Percentiles rank a stretch among this genome's conserved stretches.
These are phyloP conservation scores for Bryconaethiops microstoma DNA, from an alignment of 2,797 vertebrate genomes.

Conservation along the genomic window DNA sequence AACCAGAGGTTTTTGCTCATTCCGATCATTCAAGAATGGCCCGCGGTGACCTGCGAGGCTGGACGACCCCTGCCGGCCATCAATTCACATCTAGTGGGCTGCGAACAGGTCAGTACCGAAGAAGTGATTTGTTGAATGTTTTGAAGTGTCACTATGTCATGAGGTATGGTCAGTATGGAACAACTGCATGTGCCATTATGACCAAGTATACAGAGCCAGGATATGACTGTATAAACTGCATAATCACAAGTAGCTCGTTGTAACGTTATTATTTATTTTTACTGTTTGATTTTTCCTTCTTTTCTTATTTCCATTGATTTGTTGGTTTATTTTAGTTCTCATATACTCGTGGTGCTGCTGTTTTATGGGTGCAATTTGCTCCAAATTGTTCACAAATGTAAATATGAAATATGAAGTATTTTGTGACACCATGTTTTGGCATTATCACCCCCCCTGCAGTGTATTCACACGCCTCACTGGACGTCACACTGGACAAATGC, in stretches of 20 bases:
- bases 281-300: background rate
- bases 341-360: too few species aligned
- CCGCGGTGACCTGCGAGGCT: constrained; percentile 70
- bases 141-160: too few species aligned
- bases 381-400: too few species aligned
- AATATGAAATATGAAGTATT: too few species aligned
- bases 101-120: background rate
- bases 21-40: constrained; percentile 67
- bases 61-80: constrained; percentile 67
- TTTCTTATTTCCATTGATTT: background rate
- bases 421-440: background rate
- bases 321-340: too few species aligned
- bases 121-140: background rate
- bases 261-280: background rate
- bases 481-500: constrained; percentile 61
- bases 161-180: background rate
- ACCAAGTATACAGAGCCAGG: background rate
- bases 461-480: constrained; percentile 57
- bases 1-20: constrained; percentile 63
- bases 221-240: background rate
- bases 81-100: constrained; percentile 35
- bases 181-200: background rate
- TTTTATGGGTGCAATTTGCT: too few species aligned
- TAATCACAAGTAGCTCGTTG: background rate
- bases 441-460: background rate